A percentile compares a stretch with the other conserved stretches of the same genome.
Conservation (phyloP, 2,888 invertebrate species). For the Sylvicola cinctus region DNA sequence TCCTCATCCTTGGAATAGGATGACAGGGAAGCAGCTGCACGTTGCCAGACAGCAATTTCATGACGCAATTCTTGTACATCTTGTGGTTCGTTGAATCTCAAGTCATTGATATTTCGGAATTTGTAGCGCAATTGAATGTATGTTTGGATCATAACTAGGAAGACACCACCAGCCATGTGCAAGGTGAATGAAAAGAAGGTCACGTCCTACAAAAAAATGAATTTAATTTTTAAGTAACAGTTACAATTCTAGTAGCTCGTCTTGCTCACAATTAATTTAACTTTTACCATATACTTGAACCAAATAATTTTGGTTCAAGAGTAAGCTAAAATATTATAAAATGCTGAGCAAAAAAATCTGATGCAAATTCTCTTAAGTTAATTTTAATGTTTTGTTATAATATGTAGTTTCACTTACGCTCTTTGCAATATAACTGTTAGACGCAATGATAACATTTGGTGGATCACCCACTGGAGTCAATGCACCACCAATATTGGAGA, state of each 20-base stretch:
- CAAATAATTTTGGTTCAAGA: too few relatives aligned
- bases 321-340: background rate
- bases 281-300: too few relatives aligned
- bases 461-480: constrained; percentile 83
- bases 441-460: constrained; percentile 78
- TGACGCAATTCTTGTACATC: constrained; percentile 53
- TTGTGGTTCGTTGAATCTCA: constrained; percentile 50
- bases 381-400: too few relatives aligned
- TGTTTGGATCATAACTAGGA: constrained; percentile 44
- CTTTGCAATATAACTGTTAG: constrained; percentile 43
- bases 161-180: constrained; percentile 60
- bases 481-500: constrained; percentile 78
- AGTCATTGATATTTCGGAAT: constrained; percentile 45
- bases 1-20: constrained; percentile 71
- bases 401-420: too few relatives aligned
- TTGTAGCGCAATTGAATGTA: constrained; percentile 49
- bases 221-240: too few relatives aligned
- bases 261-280: too few relatives aligned
- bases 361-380: background rate
- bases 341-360: background rate
- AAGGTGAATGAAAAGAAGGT: constrained; percentile 59
- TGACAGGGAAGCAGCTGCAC: constrained; percentile 53
- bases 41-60: constrained; percentile 70
- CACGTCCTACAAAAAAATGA: constrained; percentile 63
- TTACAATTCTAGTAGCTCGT: too few relatives aligned